Evolutionary conservation across 2,797 vertebrate genomes (phyloP).

Genomic region (Eurystomus glaucurus): DNA sequence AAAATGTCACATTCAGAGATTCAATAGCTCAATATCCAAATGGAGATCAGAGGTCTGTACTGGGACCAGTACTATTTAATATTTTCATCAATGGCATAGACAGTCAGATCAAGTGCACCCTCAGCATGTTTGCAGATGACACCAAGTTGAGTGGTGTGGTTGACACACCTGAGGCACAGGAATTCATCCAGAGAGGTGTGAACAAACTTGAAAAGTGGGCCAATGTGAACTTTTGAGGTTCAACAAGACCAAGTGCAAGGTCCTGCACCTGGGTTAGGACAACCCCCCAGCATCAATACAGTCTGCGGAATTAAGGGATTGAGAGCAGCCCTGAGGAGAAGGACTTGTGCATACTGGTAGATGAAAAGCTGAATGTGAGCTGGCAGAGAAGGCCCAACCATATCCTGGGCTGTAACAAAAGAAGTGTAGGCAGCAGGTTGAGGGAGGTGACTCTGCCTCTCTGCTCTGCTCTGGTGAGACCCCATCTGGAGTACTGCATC

Average conservation of each 20-base stretch:
- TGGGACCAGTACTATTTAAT: background rate
- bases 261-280: background rate
- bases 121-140: background rate
- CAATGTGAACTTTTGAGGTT: background rate
- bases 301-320: background rate
- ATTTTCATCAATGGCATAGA: background rate
- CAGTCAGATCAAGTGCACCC: background rate
- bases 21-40: background rate
- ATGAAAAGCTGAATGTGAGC: background rate
- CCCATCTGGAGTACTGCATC: background rate
- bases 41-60: background rate
- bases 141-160: background rate
- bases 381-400: background rate
- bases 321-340: background rate
- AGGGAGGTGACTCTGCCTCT: background rate
- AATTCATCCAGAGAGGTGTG: background rate
- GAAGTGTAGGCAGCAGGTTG: fast-evolving
- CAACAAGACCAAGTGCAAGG: background rate
- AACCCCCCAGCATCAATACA: background rate
- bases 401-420: background rate
- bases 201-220: fast-evolving
- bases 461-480: background rate
- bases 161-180: fast-evolving
- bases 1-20: background rate
- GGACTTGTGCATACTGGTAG: background rate